A percentile compares a stretch with the other conserved stretches of the same genome.
Evolutionary conservation across 2,113 vertebrate species (phyloP).

Genomic region (Coptodon bakossiorum): DNA sequence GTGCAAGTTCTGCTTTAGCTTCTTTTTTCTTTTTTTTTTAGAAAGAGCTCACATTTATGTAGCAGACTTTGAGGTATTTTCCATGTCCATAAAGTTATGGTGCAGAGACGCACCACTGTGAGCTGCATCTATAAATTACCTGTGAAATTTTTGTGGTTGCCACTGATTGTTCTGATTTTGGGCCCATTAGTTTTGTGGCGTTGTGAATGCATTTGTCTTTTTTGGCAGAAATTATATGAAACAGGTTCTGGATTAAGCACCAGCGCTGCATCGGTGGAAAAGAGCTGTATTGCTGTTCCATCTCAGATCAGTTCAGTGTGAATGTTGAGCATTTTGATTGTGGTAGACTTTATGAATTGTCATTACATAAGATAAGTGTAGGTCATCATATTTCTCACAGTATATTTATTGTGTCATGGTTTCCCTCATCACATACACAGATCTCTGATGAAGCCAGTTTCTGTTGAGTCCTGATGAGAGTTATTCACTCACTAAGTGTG

Average conservation of each 20-base stretch:
- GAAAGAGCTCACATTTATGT: neutral
- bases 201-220: neutral
- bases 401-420: neutral
- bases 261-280: neutral
- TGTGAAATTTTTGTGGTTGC: neutral
- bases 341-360: neutral
- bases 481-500: neutral
- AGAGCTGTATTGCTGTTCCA: neutral
- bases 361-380: neutral
- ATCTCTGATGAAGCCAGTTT: neutral
- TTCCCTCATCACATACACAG: neutral
- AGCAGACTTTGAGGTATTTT: neutral
- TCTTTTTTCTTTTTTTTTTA: neutral
- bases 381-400: neutral
- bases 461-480: neutral
- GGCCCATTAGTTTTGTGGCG: neutral
- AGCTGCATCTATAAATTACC: neutral
- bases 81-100: neutral
- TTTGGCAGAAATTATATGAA: neutral
- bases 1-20: neutral
- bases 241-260: neutral
- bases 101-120: neutral
- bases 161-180: neutral
- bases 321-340: neutral
- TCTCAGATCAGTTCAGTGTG: neutral